Conservation (phyloP, 2,888 invertebrate genomes). For the Athetis lepigone region DNA sequence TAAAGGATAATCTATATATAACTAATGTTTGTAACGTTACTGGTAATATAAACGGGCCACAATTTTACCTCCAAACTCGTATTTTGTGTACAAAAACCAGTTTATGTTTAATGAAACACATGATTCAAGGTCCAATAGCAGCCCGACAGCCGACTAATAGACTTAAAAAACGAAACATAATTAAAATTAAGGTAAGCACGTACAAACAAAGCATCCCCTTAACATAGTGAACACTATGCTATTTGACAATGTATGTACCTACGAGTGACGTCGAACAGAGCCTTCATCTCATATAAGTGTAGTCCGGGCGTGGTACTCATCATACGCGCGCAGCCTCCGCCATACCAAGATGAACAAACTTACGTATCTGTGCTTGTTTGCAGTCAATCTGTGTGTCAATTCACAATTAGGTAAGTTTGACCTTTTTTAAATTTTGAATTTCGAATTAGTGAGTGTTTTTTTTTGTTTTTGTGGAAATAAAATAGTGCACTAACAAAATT, state of each 20-base stretch:
- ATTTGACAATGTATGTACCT: conserved; percentile 57
- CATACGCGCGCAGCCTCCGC: no score
- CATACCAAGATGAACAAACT: conserved; percentile 72
- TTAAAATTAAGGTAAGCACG: neutral
- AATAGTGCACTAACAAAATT: no score
- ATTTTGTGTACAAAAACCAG: no score
- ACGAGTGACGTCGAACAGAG: conserved; percentile 46
- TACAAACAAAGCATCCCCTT: conserved; percentile 31
- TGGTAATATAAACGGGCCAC: no score
- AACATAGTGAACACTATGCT: conserved; percentile 24
- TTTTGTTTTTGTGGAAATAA: neutral
- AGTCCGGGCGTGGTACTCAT: conserved; percentile 2
- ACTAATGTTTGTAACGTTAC: no score
- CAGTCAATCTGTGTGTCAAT: conserved; percentile 70
- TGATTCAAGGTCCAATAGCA: no score
- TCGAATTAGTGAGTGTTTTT: neutral
- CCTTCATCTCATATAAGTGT: conserved; percentile 53
- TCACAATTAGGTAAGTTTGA: conserved; percentile 73
- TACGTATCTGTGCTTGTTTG: conserved; percentile 72
- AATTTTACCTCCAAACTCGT: no score
- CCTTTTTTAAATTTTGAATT: neutral
- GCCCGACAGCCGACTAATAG: no score
- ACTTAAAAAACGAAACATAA: no score
- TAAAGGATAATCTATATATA: no score
- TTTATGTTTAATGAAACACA: no score